Percentiles rank a stretch among this genome's conserved stretches.
Evolutionary conservation across 2,797 vertebrate species (phyloP).

Genomic region (Rhodeus uyekii): DNA sequence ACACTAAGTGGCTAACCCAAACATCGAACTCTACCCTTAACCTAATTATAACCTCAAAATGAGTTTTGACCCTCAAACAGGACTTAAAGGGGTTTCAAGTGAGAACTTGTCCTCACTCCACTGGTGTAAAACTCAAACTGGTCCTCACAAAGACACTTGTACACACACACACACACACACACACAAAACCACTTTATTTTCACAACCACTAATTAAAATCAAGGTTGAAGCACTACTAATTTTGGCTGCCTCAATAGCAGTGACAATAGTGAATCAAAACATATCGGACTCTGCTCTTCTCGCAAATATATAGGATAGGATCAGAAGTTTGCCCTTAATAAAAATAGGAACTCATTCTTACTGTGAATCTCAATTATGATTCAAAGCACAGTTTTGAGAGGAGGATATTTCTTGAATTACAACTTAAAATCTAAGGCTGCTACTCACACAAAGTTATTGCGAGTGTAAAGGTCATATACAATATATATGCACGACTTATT

Average conservation of each 20-base stretch:
- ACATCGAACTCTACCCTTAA: no score
- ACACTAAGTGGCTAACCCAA: no score
- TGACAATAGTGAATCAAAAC: constrained; percentile 13
- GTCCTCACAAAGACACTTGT: no score
- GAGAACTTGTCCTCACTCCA: no score
- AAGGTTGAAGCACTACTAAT: neutral
- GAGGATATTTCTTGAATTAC: neutral
- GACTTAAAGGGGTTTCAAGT: no score
- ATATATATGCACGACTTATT: no score
- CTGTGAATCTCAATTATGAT: neutral
- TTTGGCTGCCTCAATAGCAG: neutral
- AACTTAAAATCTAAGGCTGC: neutral
- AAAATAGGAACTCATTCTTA: neutral
- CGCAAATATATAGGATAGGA: neutral
- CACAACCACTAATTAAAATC: constrained; percentile 8
- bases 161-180: neutral
- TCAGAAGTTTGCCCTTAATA: neutral
- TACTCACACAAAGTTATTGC: neutral
- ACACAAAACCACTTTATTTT: neutral
- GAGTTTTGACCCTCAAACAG: no score
- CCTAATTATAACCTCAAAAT: no score
- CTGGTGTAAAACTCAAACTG: no score
- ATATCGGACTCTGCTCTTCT: neutral
- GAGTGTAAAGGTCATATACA: neutral
- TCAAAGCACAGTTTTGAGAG: neutral